Evolutionary conservation across 2,888 invertebrate genomes (phyloP), one percentile per base, ranked within the genome.

Genomic region (Stegana nigrithorax): DNA sequence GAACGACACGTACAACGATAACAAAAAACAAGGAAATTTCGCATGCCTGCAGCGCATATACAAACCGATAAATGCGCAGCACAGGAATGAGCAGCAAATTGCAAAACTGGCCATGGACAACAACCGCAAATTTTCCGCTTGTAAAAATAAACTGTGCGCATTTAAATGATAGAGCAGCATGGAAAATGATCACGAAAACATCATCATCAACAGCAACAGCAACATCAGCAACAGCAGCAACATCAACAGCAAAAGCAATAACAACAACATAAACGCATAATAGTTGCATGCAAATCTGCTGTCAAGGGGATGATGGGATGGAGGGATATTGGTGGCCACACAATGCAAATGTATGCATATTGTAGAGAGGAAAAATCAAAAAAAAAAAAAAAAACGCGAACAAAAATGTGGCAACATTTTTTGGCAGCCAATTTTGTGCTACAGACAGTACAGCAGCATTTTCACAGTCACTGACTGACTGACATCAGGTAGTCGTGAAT

Each of bases 271-370:
- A 39, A 5, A 39, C 32, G 17, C 39, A 39, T 6, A 10, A 10
- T 6, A 39, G 14, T 4, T 4, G 14, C 14, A 17, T 14, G 36
- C 36, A 36, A 2, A 5, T 10, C 36, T 8, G 36, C 4, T 4
- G 14, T 39, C 6, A 29, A n/a, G n/a, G n/a, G n/a, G n/a, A n/a
- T n/a, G n/a, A n/a, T n/a, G n/a, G n/a, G n/a, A n/a, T 47, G 47
- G 21, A 6, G 8, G 47, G 12, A n/a, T 47, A 7, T 12, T 12
- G 12, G 7, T 14, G n/a, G 32, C n/a, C 10, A 32, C n/a, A 50
- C 50, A 51, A 59, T 59, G 50, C 50, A 59, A 59, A 59, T 59
- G 36, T 50, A 59, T 59, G 59, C 59, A 32, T 47, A 45, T 29
- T 47, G 59, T 29, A 29, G 6, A 29, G 6, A 29, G 29, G 29